These are phyloP conservation scores for Notocelia uddmanniana DNA, from an alignment of 2,888 invertebrate genomes.

Conservation along the genomic window DNA sequence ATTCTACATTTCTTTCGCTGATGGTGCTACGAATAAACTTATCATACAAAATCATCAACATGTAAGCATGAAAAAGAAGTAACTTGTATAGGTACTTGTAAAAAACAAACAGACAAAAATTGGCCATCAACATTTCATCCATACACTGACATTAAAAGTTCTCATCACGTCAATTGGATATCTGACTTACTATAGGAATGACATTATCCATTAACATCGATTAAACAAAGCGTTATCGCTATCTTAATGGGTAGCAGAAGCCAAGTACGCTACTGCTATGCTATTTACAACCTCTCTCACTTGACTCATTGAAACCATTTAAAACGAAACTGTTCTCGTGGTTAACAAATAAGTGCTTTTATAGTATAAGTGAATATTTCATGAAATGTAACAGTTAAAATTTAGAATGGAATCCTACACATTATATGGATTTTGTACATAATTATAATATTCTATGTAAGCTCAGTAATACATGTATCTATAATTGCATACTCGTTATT, in stretches of 20 bases:
- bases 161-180: conserved; percentile 22
- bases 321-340: no score
- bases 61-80: neutral
- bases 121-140: neutral
- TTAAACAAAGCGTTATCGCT: conserved; percentile 24
- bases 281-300: neutral
- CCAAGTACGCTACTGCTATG: conserved; percentile 2
- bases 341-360: no score
- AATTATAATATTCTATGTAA: no score
- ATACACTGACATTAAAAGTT: neutral
- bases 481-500: no score
- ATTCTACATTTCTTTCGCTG: neutral
- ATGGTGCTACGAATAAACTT: neutral
- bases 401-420: no score
- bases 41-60: neutral
- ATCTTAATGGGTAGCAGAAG: conserved; percentile 27
- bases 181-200: conserved; percentile 6
- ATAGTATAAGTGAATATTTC: no score
- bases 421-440: no score
- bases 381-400: no score
- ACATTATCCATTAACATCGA: conserved; percentile 26
- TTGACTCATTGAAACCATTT: no score
- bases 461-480: no score
- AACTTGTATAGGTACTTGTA: neutral
- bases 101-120: neutral